Evolutionary conservation across 2,113 vertebrate species (phyloP), one percentile per base, ranked within the genome.

Genomic region (Cnemophilus loriae): DNA sequence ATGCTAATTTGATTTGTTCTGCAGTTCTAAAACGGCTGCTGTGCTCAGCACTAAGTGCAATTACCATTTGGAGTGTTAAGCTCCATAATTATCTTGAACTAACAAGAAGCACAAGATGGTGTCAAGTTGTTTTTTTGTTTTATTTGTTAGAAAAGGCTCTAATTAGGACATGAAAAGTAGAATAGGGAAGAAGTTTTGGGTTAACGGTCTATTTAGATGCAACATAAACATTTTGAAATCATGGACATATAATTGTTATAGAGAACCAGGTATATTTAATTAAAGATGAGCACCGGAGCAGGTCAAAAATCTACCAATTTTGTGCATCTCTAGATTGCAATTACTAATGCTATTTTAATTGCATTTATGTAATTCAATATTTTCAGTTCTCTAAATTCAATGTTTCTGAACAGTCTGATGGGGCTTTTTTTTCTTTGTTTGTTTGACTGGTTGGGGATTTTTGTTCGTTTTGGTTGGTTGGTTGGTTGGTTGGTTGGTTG

Each of bases 81-180:
- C 80, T 90, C 63, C 75, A 61, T 88, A 88, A 88, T 96, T 88
- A 94, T 64, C 52, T 95, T 96, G 59, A 91, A 77, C 17, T 77
- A 94, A 63, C 59, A 95, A 90, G 87, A 91, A 88, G 27, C 33
- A 84, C 4, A 74, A 77, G 63, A 70, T 74, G 11, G 26, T 73
- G 50, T 80, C 28, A 69, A 35, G 79, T 90, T 78, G 9, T 17
- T 20, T 37, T 74, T 73, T 52, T 65, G 11, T 35, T 50, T 50
- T 87, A 46, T 52, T 71, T 83, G 23, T 42, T 79, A 68, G 49
- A 87, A 83, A 90, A 85, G 16, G 14, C 19, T 59, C 11, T 35
- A 90, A 87, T 87, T 89, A 68, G 11, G 39, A 37, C 3, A 10
- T 65, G 46, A 73, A 70, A 84, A 90, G 28, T 39, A 22, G 37